Percentiles rank a stretch among this genome's conserved stretches.
These are phyloP conservation scores for Oscheius sp. DNA, from an alignment of 2,888 invertebrate genomes.

Conservation along the genomic window DNA sequence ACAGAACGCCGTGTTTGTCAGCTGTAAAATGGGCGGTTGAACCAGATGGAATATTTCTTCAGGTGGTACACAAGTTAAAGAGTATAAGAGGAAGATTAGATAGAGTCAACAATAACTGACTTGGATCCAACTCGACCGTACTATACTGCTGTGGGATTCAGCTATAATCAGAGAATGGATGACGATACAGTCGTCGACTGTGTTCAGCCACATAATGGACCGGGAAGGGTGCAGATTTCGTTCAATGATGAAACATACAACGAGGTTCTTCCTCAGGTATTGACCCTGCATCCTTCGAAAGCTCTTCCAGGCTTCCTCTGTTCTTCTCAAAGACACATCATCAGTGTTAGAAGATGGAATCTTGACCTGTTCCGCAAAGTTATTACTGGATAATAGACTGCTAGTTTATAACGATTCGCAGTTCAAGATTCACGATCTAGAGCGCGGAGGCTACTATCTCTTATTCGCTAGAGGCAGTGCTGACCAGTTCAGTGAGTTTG, in stretches of 20 bases:
- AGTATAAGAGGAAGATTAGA: conserved; percentile 29
- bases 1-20: conserved; percentile 38
- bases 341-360: conserved; percentile 44
- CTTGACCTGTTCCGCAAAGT: conserved; percentile 44
- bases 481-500: conserved; percentile 47
- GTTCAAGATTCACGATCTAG: conserved; percentile 55
- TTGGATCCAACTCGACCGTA: conserved; percentile 49
- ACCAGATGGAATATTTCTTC: conserved; percentile 48
- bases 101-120: conserved; percentile 44
- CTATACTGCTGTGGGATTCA: conserved; percentile 53
- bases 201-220: conserved; percentile 43
- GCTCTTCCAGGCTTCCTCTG: conserved; percentile 31
- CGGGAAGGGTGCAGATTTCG: conserved; percentile 48
- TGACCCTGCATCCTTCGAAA: background rate
- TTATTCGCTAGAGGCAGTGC: conserved; percentile 57
- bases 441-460: conserved; percentile 44
- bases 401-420: conserved; percentile 39
- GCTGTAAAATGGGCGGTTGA: conserved; percentile 55
- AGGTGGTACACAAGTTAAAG: conserved; percentile 30
- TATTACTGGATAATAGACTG: conserved; percentile 42
- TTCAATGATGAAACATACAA: conserved; percentile 60
- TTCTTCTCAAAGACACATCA: conserved; percentile 40
- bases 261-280: conserved; percentile 49
- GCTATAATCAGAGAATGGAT: conserved; percentile 59
- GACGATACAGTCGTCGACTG: conserved; percentile 60